Percentiles rank a stretch among this genome's conserved stretches.
phyloP scores from a whole-genome alignment of 2,113 vertebrate species.

The Mystacornis crossleyi region DNA sequence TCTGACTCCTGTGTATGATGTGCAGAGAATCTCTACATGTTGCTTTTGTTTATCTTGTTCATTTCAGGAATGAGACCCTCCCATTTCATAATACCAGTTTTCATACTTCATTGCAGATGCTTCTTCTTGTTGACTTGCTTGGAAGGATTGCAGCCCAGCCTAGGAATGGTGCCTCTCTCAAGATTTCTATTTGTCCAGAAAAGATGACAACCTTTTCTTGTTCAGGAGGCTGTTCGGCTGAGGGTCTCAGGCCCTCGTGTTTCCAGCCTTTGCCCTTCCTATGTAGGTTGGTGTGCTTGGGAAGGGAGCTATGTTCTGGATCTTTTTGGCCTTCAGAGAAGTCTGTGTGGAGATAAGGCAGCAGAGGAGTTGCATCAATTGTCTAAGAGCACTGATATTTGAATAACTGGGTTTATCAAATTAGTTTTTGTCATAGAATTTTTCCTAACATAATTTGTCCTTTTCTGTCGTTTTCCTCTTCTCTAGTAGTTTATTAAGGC shows the following conservation, averaged over 20 bases:
- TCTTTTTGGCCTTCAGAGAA: background rate
- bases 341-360: background rate
- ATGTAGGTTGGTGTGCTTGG: background rate
- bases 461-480: background rate
- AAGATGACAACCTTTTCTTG: background rate
- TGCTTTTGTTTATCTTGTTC: background rate
- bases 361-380: background rate
- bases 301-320: background rate
- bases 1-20: background rate
- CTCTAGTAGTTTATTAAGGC: background rate
- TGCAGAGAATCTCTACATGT: background rate
- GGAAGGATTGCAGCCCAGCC: background rate
- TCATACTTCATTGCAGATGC: background rate
- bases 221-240: background rate
- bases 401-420: background rate
- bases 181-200: background rate
- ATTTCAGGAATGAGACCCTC: background rate
- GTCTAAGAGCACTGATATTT: background rate
- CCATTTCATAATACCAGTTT: background rate
- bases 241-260: background rate
- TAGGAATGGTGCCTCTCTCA: background rate
- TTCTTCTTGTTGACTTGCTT: background rate
- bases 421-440: background rate
- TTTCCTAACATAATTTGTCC: background rate
- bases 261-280: background rate